phyloP scores from a whole-genome alignment of 2,113 vertebrate genomes.

The Stercorarius parasiticus region DNA sequence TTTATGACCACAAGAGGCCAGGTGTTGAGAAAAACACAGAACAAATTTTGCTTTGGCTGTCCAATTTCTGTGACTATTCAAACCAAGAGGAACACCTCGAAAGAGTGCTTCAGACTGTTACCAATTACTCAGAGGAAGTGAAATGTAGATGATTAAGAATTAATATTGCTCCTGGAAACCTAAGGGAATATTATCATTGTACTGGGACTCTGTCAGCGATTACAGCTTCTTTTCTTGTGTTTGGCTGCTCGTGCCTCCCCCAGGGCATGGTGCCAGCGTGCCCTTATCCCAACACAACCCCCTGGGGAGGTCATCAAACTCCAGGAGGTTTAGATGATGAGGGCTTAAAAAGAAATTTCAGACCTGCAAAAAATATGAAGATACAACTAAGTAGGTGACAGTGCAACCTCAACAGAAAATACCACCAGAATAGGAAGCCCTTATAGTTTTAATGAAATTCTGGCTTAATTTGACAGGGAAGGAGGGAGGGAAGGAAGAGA shows the following conservation, averaged over 20 bases:
- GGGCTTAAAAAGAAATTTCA: not conserved
- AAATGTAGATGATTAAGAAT: not conserved
- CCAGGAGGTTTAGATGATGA: not conserved
- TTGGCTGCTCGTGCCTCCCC: not conserved
- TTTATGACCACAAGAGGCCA: not conserved
- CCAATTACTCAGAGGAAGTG: not conserved
- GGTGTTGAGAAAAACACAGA: not conserved
- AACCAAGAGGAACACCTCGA: not conserved
- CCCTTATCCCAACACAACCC: not conserved
- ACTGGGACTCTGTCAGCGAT: not conserved
- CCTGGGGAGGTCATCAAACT: rapidly evolving
- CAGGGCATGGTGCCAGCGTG: not conserved
- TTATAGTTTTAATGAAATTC: not conserved
- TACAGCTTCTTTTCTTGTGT: not conserved
- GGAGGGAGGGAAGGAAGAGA: not conserved
- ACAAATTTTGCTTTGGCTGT: not conserved
- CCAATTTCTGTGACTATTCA: not conserved
- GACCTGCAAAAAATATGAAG: not conserved
- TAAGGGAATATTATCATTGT: not conserved
- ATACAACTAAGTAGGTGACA: not conserved
- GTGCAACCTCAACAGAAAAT: not conserved
- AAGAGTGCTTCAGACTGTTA: not conserved
- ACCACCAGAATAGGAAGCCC: not conserved
- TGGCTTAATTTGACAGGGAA: not conserved
- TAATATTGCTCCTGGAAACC: not conserved